Conservation (phyloP, 2,888 invertebrate species). For the Clitarchus hookeri region DNA sequence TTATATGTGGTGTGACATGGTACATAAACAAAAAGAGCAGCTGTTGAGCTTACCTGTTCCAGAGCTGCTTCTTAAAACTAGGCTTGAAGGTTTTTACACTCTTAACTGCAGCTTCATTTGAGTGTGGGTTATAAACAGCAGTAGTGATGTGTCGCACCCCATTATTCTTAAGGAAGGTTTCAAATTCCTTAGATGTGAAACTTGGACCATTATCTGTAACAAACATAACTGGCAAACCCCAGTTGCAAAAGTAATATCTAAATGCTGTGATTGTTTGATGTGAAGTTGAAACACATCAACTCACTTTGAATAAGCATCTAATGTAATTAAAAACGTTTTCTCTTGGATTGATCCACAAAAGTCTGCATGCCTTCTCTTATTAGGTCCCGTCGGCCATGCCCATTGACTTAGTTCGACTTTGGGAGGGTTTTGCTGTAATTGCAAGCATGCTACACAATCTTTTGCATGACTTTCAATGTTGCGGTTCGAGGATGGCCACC, state of each 20-base stretch:
- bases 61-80: not conserved
- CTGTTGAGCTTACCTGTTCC: not conserved
- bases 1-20: not conserved
- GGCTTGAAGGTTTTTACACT: not conserved
- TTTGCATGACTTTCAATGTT: not conserved
- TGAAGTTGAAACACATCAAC: not conserved
- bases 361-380: not conserved
- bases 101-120: not conserved
- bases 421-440: not conserved
- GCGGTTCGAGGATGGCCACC: not conserved
- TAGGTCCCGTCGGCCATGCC: not conserved
- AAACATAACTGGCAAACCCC: not conserved
- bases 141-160: not conserved
- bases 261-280: not conserved
- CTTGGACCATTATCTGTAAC: not conserved
- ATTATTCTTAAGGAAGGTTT: not conserved
- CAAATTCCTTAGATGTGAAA: not conserved
- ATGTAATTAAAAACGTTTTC: not conserved
- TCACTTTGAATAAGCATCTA: conserved; percentile 18
- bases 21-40: not conserved
- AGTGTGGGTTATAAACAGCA: not conserved
- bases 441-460: not conserved
- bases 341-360: not conserved
- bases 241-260: not conserved
- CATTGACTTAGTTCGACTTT: not conserved